A percentile compares a stretch with the other conserved stretches of the same genome.
These are phyloP conservation scores for Leptopilina clavipes DNA, from an alignment of 1,140 invertebrate genomes.

Conservation along the genomic window DNA sequence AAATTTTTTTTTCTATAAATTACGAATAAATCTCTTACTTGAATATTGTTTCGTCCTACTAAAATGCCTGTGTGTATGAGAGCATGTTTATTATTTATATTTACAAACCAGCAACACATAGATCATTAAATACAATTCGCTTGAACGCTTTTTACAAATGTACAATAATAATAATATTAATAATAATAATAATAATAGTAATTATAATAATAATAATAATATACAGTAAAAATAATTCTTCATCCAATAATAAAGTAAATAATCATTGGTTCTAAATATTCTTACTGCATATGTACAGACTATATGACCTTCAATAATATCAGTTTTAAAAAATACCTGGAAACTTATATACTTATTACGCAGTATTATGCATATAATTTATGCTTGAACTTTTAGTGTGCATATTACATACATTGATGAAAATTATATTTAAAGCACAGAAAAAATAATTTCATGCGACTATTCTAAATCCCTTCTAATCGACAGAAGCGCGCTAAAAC, in stretches of 20 bases:
- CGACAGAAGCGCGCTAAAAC: no score
- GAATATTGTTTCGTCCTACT: neutral
- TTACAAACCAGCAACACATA: neutral
- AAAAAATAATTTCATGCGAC: neutral
- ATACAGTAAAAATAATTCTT: neutral
- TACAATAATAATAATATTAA: neutral
- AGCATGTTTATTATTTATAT: conserved; percentile 8
- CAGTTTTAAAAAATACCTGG: neutral
- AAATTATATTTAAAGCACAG: neutral
- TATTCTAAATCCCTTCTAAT: neutral
- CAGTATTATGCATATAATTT: conserved; percentile 13
- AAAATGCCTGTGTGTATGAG: conserved; percentile 1
- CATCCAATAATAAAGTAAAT: neutral
- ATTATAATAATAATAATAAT: neutral
- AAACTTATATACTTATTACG: conserved; percentile 16
- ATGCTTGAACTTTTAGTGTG: conserved; percentile 21
- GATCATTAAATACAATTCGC: neutral
- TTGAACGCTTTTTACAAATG: neutral
- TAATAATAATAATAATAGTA: neutral
- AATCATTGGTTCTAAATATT: neutral
- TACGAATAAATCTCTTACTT: neutral
- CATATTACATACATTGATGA: conserved; percentile 17
- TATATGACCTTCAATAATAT: neutral
- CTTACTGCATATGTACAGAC: neutral
- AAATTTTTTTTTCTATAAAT: neutral